These are phyloP conservation scores for Megalonaias nervosa DNA, from an alignment of 1,140 invertebrate genomes.

Conservation along the genomic window DNA sequence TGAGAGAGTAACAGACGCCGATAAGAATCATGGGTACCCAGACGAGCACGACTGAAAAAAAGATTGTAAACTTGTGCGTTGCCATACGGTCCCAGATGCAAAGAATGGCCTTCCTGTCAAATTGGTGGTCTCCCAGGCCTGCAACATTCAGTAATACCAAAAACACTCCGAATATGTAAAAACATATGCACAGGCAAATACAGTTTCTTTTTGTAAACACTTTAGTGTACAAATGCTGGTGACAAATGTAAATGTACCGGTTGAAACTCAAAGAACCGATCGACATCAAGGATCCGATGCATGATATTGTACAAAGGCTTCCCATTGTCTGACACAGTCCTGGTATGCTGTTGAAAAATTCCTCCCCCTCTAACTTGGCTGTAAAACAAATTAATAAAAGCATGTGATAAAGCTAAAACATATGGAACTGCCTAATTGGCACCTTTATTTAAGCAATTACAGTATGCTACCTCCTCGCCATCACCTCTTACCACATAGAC, in stretches of 20 bases:
- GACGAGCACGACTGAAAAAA: conserved; percentile 53
- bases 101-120: conserved; percentile 58
- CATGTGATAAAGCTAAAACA: too few species aligned
- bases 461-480: too few species aligned
- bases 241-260: conserved; percentile 60
- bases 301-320: conserved; percentile 54
- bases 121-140: conserved; percentile 55
- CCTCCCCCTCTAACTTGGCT: conserved; percentile 51
- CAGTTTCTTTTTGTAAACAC: conserved; percentile 52
- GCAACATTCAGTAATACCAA: conserved; percentile 48
- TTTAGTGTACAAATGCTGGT: conserved; percentile 45
- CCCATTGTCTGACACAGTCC: conserved; percentile 58
- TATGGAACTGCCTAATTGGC: too few species aligned
- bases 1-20: conserved; percentile 52
- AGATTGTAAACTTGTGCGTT: conserved; percentile 53
- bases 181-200: conserved; percentile 40
- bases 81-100: conserved; percentile 64
- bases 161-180: conserved; percentile 43
- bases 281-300: conserved; percentile 53
- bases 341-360: conserved; percentile 52
- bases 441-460: too few species aligned
- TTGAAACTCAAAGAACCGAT: conserved; percentile 58
- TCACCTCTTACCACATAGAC: too few species aligned
- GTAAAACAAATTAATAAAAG: conserved; percentile 11
- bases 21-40: conserved; percentile 53